Conservation (phyloP, 1,140 invertebrate species). For the Ectropis grisescens region DNA sequence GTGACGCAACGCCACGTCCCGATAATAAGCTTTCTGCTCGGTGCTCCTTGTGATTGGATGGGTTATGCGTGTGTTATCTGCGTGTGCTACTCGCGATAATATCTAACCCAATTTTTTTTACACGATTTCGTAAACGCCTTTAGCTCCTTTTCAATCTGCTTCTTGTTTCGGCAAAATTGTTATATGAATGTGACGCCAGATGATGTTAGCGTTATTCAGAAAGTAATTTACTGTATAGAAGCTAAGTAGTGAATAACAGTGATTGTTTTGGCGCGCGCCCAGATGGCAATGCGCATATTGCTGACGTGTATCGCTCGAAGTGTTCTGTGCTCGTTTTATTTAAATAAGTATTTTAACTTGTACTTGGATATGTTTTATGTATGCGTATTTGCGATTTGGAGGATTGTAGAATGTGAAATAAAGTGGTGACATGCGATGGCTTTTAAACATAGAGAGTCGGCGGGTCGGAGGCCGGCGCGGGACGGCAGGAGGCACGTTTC, state of each 20-base stretch:
- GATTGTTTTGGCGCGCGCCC: constrained; percentile 60
- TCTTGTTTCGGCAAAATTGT: background rate
- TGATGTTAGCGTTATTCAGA: constrained; percentile 1
- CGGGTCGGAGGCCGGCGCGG: constrained; percentile 8
- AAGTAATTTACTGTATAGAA: constrained; percentile 25
- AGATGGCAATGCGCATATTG: constrained; percentile 47
- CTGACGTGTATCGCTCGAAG: constrained; percentile 24
- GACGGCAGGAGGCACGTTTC: constrained; percentile 22
- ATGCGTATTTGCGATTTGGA: too few relatives aligned
- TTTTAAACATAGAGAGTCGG: too few relatives aligned
- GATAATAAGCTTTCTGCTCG: constrained; percentile 53
- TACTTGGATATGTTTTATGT: too few relatives aligned
- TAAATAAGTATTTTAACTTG: too few relatives aligned
- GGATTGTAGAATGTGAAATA: background rate
- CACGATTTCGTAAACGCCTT: constrained; percentile 22
- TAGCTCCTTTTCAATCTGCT: constrained; percentile 16
- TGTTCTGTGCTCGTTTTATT: too few relatives aligned
- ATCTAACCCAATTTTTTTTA: constrained; percentile 40
- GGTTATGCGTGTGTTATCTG: constrained; percentile 52
- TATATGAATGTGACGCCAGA: too few relatives aligned
- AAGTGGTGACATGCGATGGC: constrained; percentile 16
- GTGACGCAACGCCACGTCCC: constrained; percentile 35
- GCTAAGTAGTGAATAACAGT: constrained; percentile 56
- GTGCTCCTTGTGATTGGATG: constrained; percentile 48
- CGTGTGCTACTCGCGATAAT: constrained; percentile 27